Percentiles rank a stretch among this genome's conserved stretches.
phyloP scores from a whole-genome alignment of 1,140 invertebrate species.

The Leguminivora glycinivorella region DNA sequence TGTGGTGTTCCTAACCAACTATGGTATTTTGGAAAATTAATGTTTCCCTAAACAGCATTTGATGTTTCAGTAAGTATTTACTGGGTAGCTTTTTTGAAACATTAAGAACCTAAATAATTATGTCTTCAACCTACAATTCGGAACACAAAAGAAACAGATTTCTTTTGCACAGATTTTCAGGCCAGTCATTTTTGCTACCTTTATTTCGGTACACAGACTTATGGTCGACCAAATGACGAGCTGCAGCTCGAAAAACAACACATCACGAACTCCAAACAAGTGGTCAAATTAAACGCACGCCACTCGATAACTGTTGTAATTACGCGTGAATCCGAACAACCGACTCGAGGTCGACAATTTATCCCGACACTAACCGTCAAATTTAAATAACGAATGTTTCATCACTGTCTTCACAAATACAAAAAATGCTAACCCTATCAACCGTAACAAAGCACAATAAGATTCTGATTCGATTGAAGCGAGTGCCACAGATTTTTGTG shows the following conservation, averaged over 20 bases:
- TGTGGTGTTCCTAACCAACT: too few relatives aligned
- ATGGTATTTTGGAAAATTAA: too few relatives aligned
- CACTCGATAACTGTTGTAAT: constrained; percentile 53
- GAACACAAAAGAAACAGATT: too few relatives aligned
- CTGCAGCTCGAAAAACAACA: constrained; percentile 17
- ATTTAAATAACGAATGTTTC: constrained; percentile 73
- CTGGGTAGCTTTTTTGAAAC: too few relatives aligned
- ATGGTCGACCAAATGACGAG: background rate
- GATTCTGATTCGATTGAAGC: constrained; percentile 31
- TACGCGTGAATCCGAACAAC: constrained; percentile 71
- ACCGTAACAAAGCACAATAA: constrained; percentile 21
- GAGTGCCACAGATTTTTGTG: constrained; percentile 31
- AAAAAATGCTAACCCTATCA: constrained; percentile 11
- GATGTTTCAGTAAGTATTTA: too few relatives aligned
- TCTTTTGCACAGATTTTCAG: too few relatives aligned
- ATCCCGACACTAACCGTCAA: constrained; percentile 70
- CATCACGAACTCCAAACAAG: constrained; percentile 30
- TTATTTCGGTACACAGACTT: background rate
- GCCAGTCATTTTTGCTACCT: too few relatives aligned
- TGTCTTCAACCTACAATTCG: too few relatives aligned
- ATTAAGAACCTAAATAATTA: too few relatives aligned
- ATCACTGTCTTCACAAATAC: constrained; percentile 43
- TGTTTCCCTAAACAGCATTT: too few relatives aligned
- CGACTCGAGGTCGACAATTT: constrained; percentile 66
- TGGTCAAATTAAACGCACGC: constrained; percentile 49